Evolutionary conservation across 2,797 vertebrate genomes (phyloP), one percentile per base, ranked within the genome.

Genomic region (Garrulus glandarius): DNA sequence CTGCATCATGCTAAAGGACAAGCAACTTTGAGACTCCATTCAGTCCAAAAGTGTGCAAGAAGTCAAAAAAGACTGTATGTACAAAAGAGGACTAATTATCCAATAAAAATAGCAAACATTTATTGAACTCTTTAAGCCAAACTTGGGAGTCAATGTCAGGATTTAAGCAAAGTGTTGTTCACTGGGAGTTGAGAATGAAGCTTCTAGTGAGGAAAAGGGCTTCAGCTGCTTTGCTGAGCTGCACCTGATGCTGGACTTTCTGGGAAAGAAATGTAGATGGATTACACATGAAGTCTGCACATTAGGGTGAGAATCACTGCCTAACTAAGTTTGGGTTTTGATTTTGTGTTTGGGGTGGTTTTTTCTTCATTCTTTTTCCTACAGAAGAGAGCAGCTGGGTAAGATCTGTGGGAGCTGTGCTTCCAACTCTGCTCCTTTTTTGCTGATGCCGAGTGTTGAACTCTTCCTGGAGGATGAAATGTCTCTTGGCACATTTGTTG

Each of bases 401-500:
- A 44, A 72, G 83, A 76, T 76, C 63, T 79, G 80, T 86, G 44
- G 89, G 82, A 93, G 94, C 74, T 5, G 0, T 61, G 70, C 85
- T 94, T 95, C 77, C 80, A 94, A 14, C 72, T 88, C 92, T 69
- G 83, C 69, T 95, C 90, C 77, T 86, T 95, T 96, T 95, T 92
- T 95, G 92, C 96, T 94, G 93, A 82, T 96, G 92, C 89, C 83
- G 88, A 32, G 39, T 56, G 93, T 84, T 86, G 92, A 92, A 90
- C 92, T 93, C 71, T 91, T 96, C 82, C 95, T 87, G 76, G 83
- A 92, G 77, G 80, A 91, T 93, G 91, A 88, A 92, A 93, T 92
- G 79, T 93, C 89, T 95, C 87, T 89, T 95, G 93, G 94, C 94
- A 70, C 95, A 83, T 92, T 91, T 67, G 84, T 95, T 95, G 91